A percentile compares a stretch with the other conserved stretches of the same genome.
phyloP scores from a whole-genome alignment of 2,888 invertebrate genomes.

The Cenopis cana region DNA sequence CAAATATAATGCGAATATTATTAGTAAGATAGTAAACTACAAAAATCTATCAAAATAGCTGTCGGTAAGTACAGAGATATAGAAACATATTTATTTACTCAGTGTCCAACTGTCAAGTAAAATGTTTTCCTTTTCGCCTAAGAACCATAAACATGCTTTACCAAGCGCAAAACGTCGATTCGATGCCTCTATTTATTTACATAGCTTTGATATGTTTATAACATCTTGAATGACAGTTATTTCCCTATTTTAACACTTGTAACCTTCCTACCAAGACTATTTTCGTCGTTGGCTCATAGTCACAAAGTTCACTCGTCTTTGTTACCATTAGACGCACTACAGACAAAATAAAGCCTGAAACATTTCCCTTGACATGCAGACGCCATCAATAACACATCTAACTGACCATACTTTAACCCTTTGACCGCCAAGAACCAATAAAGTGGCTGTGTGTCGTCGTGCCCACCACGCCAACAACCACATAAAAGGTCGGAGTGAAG shows the following conservation, averaged over 20 bases:
- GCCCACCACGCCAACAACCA: too few species aligned
- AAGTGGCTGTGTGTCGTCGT: too few species aligned
- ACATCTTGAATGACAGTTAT: neutral
- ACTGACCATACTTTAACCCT: neutral
- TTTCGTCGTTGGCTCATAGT: neutral
- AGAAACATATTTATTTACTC: conserved; percentile 48
- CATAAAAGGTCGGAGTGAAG: too few species aligned
- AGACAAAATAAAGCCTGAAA: neutral
- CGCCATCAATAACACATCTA: neutral
- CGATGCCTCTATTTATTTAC: too few species aligned
- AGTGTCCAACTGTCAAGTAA: neutral
- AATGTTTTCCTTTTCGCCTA: neutral
- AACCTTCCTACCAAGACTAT: neutral
- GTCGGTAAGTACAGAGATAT: conserved; percentile 32
- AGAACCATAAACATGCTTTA: neutral
- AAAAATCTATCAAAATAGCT: conserved; percentile 11
- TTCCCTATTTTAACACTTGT: neutral
- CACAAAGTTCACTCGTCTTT: neutral
- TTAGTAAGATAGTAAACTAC: conserved; percentile 17
- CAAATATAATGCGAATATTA: conserved; percentile 11
- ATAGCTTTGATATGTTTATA: neutral
- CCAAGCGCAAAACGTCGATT: conserved; percentile 47
- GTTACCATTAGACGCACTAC: neutral
- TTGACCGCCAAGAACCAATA: too few species aligned
- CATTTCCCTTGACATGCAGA: too few species aligned